Evolutionary conservation across 2,113 vertebrate genomes (phyloP).

Genomic region (Sinocyclocheilus rhinocerous): DNA sequence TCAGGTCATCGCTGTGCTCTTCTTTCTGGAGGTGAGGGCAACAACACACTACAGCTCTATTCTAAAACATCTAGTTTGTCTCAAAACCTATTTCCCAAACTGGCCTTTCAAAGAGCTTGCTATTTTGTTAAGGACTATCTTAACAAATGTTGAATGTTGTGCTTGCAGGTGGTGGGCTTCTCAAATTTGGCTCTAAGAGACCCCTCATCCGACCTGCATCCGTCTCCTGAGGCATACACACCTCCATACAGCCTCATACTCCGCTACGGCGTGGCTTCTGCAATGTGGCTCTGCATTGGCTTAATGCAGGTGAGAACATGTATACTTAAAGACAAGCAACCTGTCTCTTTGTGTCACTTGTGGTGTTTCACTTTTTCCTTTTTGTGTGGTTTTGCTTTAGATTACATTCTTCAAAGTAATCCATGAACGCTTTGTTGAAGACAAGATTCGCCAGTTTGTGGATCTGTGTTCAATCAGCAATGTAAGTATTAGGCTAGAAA

Average conservation of each 20-base stretch:
- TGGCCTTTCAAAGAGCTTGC: neutral
- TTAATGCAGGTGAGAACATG: conserved; percentile 80
- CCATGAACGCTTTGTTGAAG: conserved; percentile 94
- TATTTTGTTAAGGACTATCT: neutral
- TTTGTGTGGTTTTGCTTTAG: conserved; percentile 68
- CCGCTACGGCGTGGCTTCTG: conserved; percentile 85
- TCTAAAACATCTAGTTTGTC: neutral
- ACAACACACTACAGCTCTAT: neutral
- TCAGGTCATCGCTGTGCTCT: conserved; percentile 90
- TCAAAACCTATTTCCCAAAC: conserved; percentile 1
- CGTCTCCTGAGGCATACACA: conserved; percentile 76
- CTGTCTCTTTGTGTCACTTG: neutral
- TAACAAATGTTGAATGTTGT: conserved; percentile 11
- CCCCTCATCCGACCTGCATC: conserved; percentile 83
- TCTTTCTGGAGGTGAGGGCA: conserved; percentile 87
- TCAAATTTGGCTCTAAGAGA: conserved; percentile 92
- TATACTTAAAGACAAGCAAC: neutral
- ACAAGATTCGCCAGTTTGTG: conserved; percentile 95
- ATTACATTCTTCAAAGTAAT: conserved; percentile 86
- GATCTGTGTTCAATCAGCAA: conserved; percentile 98
- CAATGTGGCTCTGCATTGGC: conserved; percentile 88
- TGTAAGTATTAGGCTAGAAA: conserved; percentile 78
- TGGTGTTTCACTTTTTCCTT: neutral
- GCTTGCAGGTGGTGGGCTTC: conserved; percentile 86
- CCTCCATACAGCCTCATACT: conserved; percentile 86